phyloP scores from a whole-genome alignment of 2,888 invertebrate species.

The Sussaba pulchella region DNA sequence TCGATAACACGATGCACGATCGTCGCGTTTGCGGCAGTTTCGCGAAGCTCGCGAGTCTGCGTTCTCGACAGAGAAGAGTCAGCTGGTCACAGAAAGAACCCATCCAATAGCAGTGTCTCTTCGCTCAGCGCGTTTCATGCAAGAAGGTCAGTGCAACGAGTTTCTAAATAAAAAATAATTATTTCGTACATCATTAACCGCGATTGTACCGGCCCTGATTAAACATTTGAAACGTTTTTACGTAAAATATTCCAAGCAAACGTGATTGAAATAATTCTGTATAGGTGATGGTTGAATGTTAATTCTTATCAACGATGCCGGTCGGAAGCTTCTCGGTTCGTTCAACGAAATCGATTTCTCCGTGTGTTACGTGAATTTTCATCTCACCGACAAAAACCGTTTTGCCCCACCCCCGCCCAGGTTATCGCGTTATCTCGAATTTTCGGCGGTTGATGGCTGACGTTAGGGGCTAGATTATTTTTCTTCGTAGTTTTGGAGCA shows the following conservation, averaged over 20 bases:
- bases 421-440: not conserved
- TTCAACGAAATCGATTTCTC: not conserved
- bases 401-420: no score
- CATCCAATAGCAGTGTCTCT: slow-evolving; percentile 64
- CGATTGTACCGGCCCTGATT: slow-evolving; percentile 27
- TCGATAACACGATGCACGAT: slow-evolving; percentile 8
- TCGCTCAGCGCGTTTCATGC: slow-evolving; percentile 72
- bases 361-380: not conserved
- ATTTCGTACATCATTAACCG: slow-evolving; percentile 50
- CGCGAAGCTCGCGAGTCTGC: not conserved
- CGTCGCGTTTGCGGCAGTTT: slow-evolving; percentile 22
- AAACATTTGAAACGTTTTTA: slow-evolving; percentile 4
- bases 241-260: slow-evolving; percentile 33
- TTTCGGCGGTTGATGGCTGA: not conserved
- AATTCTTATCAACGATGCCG: not conserved
- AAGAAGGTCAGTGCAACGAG: slow-evolving; percentile 71
- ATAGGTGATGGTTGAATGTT: not conserved
- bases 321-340: not conserved
- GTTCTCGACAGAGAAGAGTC: slow-evolving; percentile 38
- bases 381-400: no score
- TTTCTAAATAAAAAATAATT: slow-evolving; percentile 35
- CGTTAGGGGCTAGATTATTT: not conserved
- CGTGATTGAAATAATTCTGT: not conserved
- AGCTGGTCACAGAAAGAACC: slow-evolving; percentile 54
- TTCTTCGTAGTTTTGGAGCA: not conserved